Evolutionary conservation across 2,113 vertebrate genomes (phyloP).

Genomic region (Nansenia antarctica): DNA sequence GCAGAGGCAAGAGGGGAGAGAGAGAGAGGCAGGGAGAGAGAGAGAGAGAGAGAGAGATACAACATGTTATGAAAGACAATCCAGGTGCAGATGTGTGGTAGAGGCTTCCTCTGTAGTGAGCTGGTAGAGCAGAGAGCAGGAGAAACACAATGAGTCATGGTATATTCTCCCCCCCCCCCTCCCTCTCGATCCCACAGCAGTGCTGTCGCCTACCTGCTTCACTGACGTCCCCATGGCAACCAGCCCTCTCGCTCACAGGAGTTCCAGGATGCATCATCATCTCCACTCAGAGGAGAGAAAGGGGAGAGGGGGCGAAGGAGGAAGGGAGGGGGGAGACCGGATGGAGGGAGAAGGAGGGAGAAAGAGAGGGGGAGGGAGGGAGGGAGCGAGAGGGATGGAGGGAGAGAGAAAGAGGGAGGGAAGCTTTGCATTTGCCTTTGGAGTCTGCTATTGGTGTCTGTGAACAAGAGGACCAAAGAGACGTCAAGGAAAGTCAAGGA

Average conservation of each 20-base stretch:
- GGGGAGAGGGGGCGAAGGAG: conserved; percentile 28
- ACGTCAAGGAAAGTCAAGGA: too few relatives aligned
- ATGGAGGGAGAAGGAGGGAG: not conserved
- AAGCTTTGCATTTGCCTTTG: too few relatives aligned
- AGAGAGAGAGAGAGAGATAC: conserved; percentile 25
- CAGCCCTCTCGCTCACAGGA: not conserved
- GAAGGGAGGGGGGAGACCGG: too few relatives aligned
- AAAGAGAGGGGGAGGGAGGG: not conserved
- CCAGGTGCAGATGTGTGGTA: conserved; percentile 34
- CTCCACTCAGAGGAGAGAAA: conserved; percentile 33
- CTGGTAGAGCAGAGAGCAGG: conserved; percentile 52
- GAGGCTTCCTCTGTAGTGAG: conserved; percentile 25
- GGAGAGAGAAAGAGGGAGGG: too few relatives aligned
- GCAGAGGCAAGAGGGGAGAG: too few relatives aligned
- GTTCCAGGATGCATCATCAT: conserved; percentile 55
- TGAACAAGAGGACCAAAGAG: too few relatives aligned
- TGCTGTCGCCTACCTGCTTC: conserved; percentile 24
- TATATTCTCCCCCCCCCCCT: too few relatives aligned
- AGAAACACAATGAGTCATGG: conserved; percentile 57
- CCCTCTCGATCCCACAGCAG: conserved; percentile 38
- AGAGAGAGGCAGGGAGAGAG: too few relatives aligned
- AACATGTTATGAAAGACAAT: conserved; percentile 39
- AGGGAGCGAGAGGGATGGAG: too few relatives aligned
- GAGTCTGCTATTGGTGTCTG: too few relatives aligned
- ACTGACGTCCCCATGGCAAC: conserved; percentile 51